phyloP scores from a whole-genome alignment of 2,888 invertebrate genomes.

The Trachelus iudaicus region DNA sequence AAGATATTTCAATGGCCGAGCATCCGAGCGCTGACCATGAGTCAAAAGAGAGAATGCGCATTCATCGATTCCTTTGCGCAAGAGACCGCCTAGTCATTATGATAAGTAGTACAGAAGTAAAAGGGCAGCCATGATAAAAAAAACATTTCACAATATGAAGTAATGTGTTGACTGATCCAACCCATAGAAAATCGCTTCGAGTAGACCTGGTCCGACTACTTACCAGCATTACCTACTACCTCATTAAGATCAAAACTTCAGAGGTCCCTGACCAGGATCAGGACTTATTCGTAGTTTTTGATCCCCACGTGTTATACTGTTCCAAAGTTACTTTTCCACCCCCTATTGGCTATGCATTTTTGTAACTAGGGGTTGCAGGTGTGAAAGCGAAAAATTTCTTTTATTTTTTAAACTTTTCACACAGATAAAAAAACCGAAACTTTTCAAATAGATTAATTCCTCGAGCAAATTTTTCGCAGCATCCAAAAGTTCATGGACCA shows the following conservation, averaged over 20 bases:
- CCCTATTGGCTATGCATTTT: too few species aligned
- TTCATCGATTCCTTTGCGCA: conserved; percentile 34
- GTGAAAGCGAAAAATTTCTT: too few species aligned
- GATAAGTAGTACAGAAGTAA: conserved; percentile 16
- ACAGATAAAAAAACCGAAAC: too few species aligned
- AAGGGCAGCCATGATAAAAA: conserved; percentile 33
- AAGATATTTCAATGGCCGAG: not conserved
- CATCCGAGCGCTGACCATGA: not conserved
- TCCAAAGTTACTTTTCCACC: too few species aligned
- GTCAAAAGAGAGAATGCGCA: conserved; percentile 24
- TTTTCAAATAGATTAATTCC: too few species aligned
- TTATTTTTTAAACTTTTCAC: too few species aligned
- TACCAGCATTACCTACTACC: too few species aligned
- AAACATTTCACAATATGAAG: conserved; percentile 37
- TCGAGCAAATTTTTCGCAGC: not conserved
- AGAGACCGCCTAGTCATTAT: conserved; percentile 14
- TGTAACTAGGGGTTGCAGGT: too few species aligned
- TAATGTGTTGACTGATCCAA: conserved; percentile 43
- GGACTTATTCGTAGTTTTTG: too few species aligned
- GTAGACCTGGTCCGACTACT: not conserved
- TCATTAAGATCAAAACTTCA: too few species aligned
- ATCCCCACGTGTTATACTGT: too few species aligned
- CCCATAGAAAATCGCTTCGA: conserved; percentile 17
- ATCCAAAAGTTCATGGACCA: not conserved
- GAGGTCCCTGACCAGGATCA: too few species aligned